Evolutionary conservation across 2,888 invertebrate genomes (phyloP), one percentile per base, ranked within the genome.

Genomic region (Drosophila stalkeri): DNA sequence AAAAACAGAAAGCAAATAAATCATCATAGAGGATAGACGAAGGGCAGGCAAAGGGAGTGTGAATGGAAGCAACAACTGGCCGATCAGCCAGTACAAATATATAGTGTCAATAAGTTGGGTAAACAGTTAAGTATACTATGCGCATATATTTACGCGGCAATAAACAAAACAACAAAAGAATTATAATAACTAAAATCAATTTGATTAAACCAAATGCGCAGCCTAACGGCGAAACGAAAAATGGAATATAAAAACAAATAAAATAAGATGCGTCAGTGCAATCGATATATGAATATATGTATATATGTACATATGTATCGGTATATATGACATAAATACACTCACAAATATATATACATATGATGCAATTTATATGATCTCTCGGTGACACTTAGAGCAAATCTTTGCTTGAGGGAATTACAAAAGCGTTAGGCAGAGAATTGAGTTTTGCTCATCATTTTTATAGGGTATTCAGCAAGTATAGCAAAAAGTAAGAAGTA

Each of bases 101-200:
- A 67, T 74, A 65, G 75, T 85, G 85, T 88, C 83, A 85, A 85
- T 88, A 85, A 69, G 51, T 86, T 80, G 83, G 79, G 89, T 76
- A 86, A 85, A 88, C 76, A 85, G 41, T 69, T 52, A 60, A 73
- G 68, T 81, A 72, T 77, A 77, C 64, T 47, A 60, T 11, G 57
- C 55, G 70, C 78, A 70, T 59, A 87, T 87, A 85, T 87, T 85
- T 75, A 72, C 79, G 74, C 71, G 77, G 77, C 77, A 77, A 75
- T 80, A 89, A 88, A 86, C 80, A 81, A 78, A 77, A 77, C 81
- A 72, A 86, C 71, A 72, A 79, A 78, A 72, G 72, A 80, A 80
- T 72, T 72, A 84, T 86, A 78, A 86, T 79, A 62, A 76, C 68
- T 71, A 73, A 86, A 78, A 75, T 75, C 83, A 86, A 84, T 80